Conservation (phyloP, 2,113 vertebrate species). For the Dinomys branickii region DNA sequence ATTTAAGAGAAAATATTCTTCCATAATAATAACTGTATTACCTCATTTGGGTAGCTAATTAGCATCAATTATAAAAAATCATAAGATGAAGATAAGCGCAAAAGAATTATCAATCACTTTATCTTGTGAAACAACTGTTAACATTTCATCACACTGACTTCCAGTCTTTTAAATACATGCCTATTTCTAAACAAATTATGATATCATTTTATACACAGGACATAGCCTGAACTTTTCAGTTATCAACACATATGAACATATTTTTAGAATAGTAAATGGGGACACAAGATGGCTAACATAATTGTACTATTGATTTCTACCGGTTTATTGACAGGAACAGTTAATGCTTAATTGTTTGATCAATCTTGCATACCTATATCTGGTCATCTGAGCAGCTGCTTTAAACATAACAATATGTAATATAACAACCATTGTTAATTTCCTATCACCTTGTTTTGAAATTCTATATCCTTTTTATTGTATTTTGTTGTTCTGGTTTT, state of each 20-base stretch:
- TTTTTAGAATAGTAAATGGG: neutral
- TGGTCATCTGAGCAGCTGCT: no score
- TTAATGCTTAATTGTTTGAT: no score
- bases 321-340: no score
- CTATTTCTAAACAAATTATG: neutral
- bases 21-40: conserved; percentile 17
- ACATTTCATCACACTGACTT: neutral
- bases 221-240: neutral
- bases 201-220: neutral
- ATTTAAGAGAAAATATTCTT: neutral
- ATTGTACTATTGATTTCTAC: no score
- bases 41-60: neutral
- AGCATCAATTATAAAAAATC: neutral
- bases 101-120: neutral
- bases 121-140: neutral
- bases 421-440: no score
- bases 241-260: neutral
- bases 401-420: no score
- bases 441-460: no score
- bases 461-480: no score
- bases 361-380: no score
- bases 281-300: no score
- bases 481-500: no score
- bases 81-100: neutral
- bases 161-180: neutral